phyloP scores from a whole-genome alignment of 2,113 vertebrate species.

The Lates calcarifer region DNA sequence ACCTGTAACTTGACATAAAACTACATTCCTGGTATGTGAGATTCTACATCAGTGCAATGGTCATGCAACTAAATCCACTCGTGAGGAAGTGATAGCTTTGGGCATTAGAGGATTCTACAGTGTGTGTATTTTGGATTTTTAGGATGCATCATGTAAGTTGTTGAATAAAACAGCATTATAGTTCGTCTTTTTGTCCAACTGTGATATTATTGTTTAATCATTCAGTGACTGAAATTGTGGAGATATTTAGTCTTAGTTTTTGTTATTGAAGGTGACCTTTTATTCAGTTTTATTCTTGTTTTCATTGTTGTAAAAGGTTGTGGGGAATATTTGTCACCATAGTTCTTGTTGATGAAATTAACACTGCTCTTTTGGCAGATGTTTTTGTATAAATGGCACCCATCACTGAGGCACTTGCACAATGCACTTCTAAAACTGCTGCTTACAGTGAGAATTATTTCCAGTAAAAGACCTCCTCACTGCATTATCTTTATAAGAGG shows the following conservation, averaged over 20 bases:
- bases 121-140: too few relatives aligned
- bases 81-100: neutral
- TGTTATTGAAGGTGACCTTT: neutral
- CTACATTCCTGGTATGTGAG: neutral
- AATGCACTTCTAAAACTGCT: neutral
- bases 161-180: neutral
- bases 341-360: neutral
- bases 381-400: neutral
- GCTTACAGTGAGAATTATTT: neutral
- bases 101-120: too few relatives aligned
- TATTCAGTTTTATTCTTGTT: neutral
- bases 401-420: neutral
- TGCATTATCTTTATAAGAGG: neutral
- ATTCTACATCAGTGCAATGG: neutral
- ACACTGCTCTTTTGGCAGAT: neutral
- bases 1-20: neutral
- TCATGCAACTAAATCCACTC: neutral
- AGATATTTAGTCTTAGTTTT: neutral
- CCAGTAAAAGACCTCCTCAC: neutral
- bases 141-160: neutral
- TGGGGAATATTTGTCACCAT: neutral
- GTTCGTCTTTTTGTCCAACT: too few relatives aligned
- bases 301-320: neutral
- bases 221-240: neutral
- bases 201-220: neutral